These are phyloP conservation scores for Danaus plexippus DNA, from an alignment of 1,140 invertebrate genomes.

Conservation along the genomic window DNA sequence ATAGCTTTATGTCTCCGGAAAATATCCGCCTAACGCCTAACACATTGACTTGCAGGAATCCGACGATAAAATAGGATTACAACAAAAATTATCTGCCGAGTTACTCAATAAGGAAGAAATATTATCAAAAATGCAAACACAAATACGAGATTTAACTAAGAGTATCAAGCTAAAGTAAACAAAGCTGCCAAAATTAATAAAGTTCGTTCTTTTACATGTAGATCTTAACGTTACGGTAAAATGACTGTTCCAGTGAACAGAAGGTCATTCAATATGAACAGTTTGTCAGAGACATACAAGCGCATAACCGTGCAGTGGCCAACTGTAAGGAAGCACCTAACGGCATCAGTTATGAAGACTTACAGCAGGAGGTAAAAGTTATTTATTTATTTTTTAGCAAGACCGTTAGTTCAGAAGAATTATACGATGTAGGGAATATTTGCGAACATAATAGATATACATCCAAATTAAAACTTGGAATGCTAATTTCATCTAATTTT, in stretches of 20 bases:
- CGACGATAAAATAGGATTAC: constrained; percentile 55
- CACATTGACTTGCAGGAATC: constrained; percentile 39
- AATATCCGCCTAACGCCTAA: no score
- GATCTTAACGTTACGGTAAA: constrained; percentile 6
- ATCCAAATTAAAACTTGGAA: background rate
- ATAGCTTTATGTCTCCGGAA: background rate
- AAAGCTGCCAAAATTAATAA: constrained; percentile 3
- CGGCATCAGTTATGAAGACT: constrained; percentile 45
- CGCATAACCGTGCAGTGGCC: constrained; percentile 33
- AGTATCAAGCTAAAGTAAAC: constrained; percentile 58
- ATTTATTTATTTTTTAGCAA: constrained; percentile 1
- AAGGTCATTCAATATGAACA: constrained; percentile 62
- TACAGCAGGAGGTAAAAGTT: constrained; percentile 58
- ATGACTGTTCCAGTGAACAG: constrained; percentile 45
- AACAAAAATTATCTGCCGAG: constrained; percentile 59
- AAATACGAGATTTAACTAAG: constrained; percentile 56
- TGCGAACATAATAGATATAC: background rate
- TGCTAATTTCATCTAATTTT: background rate
- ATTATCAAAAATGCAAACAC: constrained; percentile 54
- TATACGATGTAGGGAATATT: background rate
- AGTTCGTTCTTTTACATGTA: constrained; percentile 1
- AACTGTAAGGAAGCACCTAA: constrained; percentile 43
- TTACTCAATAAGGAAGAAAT: constrained; percentile 59
- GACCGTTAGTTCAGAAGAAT: background rate
- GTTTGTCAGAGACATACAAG: constrained; percentile 50